Conservation (phyloP, 2,113 vertebrate species). For the Axis porcinus region DNA sequence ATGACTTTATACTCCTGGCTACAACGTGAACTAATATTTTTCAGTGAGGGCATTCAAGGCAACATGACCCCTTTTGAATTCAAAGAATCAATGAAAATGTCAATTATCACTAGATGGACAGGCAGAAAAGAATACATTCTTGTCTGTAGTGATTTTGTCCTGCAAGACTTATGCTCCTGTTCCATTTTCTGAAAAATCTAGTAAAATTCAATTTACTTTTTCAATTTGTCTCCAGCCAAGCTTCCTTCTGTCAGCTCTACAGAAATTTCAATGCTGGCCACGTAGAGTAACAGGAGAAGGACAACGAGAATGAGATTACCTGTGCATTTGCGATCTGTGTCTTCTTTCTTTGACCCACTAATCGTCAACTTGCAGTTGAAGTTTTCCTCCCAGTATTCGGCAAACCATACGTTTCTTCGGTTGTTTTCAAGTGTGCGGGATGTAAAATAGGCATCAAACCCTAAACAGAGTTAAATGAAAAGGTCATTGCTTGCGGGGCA, state of each 20-base stretch:
- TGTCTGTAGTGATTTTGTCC: background rate
- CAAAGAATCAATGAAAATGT: background rate
- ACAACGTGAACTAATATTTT: background rate
- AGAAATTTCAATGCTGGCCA: constrained; percentile 21
- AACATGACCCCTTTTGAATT: background rate
- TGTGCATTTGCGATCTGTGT: constrained; percentile 95
- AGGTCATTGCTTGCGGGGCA: background rate
- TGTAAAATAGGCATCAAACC: constrained; percentile 93
- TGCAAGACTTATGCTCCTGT: constrained; percentile 15
- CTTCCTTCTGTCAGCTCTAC: constrained; percentile 21
- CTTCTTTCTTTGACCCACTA: constrained; percentile 95
- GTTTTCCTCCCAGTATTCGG: constrained; percentile 98
- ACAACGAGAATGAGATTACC: constrained; percentile 78
- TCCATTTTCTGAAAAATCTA: constrained; percentile 59
- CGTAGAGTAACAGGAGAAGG: background rate
- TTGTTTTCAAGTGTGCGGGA: constrained; percentile 96
- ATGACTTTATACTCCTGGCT: background rate
- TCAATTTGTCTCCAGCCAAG: constrained; percentile 59
- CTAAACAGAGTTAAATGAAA: constrained; percentile 75
- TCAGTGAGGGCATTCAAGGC: background rate
- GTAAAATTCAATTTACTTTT: constrained; percentile 68
- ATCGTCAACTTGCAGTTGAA: constrained; percentile 97
- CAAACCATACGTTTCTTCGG: constrained; percentile 97
- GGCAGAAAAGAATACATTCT: constrained; percentile 7
- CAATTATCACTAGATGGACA: constrained; percentile 39